These are phyloP conservation scores for Scaptodrosophila lebanonensis DNA, from an alignment of 1,140 invertebrate genomes.

Conservation along the genomic window DNA sequence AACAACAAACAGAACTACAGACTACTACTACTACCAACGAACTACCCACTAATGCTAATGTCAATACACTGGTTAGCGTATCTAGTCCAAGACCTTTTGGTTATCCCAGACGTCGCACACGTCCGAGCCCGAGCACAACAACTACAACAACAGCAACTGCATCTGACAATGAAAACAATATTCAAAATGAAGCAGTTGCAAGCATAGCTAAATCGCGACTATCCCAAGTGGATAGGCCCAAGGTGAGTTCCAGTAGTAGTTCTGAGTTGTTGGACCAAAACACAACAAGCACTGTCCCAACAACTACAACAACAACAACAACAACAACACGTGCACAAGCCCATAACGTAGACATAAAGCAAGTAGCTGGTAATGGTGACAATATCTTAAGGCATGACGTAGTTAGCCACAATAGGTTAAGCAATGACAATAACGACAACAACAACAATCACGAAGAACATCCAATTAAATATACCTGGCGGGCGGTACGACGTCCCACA, in stretches of 20 bases:
- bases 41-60: conserved; percentile 42
- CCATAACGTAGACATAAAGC: conserved; percentile 33
- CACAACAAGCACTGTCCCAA: conserved; percentile 23
- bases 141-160: conserved; percentile 32
- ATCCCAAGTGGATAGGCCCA: conserved; percentile 63
- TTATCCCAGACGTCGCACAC: conserved; percentile 76
- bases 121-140: conserved; percentile 42
- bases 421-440: conserved; percentile 17
- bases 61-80: conserved; percentile 57
- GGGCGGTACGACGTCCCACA: conserved; percentile 19
- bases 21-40: conserved; percentile 41
- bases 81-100: conserved; percentile 80
- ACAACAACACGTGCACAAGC: conserved; percentile 29
- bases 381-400: conserved; percentile 71
- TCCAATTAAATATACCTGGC: conserved; percentile 30
- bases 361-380: conserved; percentile 64
- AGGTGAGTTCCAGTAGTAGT: conserved; percentile 63
- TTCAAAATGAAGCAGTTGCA: conserved; percentile 44
- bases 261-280: conserved; percentile 34
- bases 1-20: conserved; percentile 33
- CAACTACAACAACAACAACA: conserved; percentile 29
- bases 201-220: conserved; percentile 47
- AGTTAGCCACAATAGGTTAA: conserved; percentile 62
- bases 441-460: conserved; percentile 14
- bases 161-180: conserved; percentile 25